These are phyloP conservation scores for Enteromius argenteus DNA, from an alignment of 2,797 vertebrate species.

Conservation along the genomic window DNA sequence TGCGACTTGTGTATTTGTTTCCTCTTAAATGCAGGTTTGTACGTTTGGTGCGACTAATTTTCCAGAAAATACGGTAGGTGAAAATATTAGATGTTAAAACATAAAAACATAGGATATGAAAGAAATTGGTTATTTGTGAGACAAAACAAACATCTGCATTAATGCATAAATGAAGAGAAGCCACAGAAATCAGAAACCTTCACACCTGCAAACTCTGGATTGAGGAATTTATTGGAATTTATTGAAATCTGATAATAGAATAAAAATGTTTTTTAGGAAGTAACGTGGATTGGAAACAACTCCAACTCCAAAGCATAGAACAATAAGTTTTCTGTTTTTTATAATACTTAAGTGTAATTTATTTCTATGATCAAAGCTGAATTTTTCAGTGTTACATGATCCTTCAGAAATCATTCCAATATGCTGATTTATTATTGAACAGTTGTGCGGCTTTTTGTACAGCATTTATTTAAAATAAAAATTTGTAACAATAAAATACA, in stretches of 20 bases:
- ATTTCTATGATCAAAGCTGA: not conserved
- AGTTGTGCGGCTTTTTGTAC: too few species aligned
- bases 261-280: not conserved
- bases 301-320: not conserved
- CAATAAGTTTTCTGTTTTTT: not conserved
- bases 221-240: not conserved
- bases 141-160: not conserved
- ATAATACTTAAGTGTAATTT: not conserved
- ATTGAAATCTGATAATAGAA: not conserved
- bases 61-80: not conserved
- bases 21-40: not conserved
- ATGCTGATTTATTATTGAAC: not conserved
- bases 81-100: not conserved
- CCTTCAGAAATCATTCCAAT: not conserved
- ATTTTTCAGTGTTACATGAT: not conserved
- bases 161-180: not conserved
- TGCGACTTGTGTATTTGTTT: not conserved
- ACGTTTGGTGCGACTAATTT: not conserved
- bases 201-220: not conserved
- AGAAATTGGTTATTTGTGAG: not conserved
- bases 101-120: conserved; percentile 6
- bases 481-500: not conserved
- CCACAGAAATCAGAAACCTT: not conserved
- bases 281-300: not conserved
- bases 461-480: not conserved